Evolutionary conservation across 2,888 invertebrate genomes (phyloP).

Genomic region (Mesochorus sp.): DNA sequence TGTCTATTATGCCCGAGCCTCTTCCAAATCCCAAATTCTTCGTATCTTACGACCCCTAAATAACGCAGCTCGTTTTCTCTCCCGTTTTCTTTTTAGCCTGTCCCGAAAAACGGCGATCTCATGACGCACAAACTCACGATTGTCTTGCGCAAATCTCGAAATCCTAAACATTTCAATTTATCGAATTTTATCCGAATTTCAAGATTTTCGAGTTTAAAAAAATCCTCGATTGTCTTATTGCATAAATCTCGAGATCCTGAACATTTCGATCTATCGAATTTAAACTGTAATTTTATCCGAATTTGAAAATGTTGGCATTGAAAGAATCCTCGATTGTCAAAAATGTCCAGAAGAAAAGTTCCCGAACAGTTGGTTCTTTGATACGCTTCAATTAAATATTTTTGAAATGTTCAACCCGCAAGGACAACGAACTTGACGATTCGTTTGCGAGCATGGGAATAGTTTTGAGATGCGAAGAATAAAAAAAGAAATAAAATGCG

Average conservation of each 20-base stretch:
- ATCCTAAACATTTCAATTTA: no score
- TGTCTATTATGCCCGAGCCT: constrained; percentile 55
- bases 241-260: no score
- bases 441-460: background rate
- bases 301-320: no score
- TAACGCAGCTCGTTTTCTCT: constrained; percentile 4
- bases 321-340: no score
- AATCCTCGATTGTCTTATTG: no score
- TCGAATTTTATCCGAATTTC: background rate
- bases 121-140: background rate
- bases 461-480: background rate
- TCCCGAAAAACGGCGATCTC: no score
- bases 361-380: no score
- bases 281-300: no score
- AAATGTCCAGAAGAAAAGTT: no score
- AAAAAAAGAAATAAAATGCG: background rate
- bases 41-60: constrained; percentile 72
- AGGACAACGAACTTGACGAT: background rate
- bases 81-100: constrained; percentile 68
- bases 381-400: background rate
- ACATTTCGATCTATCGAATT: no score
- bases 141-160: background rate
- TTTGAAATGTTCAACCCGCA: background rate
- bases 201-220: background rate
- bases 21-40: constrained; percentile 72